These are phyloP conservation scores for Stenodema calcarata DNA, from an alignment of 2,888 invertebrate genomes.

Conservation along the genomic window DNA sequence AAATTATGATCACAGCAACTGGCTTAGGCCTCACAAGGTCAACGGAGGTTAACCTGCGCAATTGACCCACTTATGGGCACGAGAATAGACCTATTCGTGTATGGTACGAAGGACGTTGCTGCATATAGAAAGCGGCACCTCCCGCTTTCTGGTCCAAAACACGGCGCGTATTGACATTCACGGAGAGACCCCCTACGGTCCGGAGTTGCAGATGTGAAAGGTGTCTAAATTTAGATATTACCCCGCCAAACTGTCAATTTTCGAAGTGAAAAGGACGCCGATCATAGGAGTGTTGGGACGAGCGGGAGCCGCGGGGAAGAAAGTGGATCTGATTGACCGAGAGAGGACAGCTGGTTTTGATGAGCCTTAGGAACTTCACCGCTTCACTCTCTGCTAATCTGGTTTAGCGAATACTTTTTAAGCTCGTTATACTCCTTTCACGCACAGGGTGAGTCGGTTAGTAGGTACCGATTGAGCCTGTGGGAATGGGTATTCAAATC, in stretches of 20 bases:
- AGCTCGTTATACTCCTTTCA: background rate
- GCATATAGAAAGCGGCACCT: slow-evolving; percentile 8
- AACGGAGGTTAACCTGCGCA: slow-evolving; percentile 6
- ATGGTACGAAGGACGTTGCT: slow-evolving; percentile 21
- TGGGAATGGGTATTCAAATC: too few relatives aligned
- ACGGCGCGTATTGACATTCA: background rate
- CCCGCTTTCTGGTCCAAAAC: background rate
- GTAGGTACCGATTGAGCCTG: background rate
- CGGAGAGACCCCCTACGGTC: background rate
- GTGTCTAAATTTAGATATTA: background rate
- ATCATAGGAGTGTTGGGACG: background rate
- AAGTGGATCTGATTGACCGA: background rate
- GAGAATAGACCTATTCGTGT: background rate
- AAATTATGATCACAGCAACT: background rate
- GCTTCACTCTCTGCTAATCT: background rate
- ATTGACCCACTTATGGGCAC: background rate
- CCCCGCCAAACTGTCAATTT: background rate
- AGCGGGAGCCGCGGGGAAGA: background rate
- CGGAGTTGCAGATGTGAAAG: background rate
- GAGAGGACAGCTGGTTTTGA: background rate
- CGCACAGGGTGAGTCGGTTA: background rate
- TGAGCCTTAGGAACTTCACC: background rate
- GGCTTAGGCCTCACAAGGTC: background rate
- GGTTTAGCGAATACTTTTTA: background rate
- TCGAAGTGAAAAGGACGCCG: background rate